phyloP scores from a whole-genome alignment of 2,797 vertebrate species.

The Cyprinella venusta region DNA sequence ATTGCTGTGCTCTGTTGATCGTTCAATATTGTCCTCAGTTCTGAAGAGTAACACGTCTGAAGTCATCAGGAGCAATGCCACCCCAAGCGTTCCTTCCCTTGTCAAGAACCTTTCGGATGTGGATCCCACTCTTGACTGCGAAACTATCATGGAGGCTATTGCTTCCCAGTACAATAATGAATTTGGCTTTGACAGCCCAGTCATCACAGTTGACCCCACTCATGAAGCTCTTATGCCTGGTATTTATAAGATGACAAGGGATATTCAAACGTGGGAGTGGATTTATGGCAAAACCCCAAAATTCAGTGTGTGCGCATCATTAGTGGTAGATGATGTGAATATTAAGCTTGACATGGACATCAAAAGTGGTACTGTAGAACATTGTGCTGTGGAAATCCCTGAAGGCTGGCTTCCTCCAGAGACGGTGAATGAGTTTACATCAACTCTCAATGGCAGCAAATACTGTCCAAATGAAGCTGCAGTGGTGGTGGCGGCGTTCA shows the following conservation, averaged over 20 bases:
- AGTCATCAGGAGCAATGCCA: slow-evolving; percentile 89
- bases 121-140: slow-evolving; percentile 81
- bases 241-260: slow-evolving; percentile 72
- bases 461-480: slow-evolving; percentile 81
- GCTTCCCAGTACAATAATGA: slow-evolving; percentile 79
- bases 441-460: slow-evolving; percentile 76
- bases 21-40: slow-evolving; percentile 75
- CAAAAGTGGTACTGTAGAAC: slow-evolving; percentile 83
- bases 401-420: slow-evolving; percentile 80
- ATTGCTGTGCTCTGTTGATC: slow-evolving; percentile 83
- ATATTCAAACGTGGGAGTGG: slow-evolving; percentile 91
- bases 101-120: slow-evolving; percentile 88
- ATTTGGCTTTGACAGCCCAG: slow-evolving; percentile 70
- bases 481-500: slow-evolving; percentile 60
- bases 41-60: slow-evolving; percentile 80
- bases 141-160: slow-evolving; percentile 80
- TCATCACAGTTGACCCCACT: slow-evolving; percentile 79
- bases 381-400: slow-evolving; percentile 76
- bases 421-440: slow-evolving; percentile 72
- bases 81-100: slow-evolving; percentile 84
- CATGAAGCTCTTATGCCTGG: slow-evolving; percentile 83
- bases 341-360: slow-evolving; percentile 77
- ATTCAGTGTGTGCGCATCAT: slow-evolving; percentile 79
- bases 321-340: slow-evolving; percentile 68
- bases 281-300: slow-evolving; percentile 92